A percentile compares a stretch with the other conserved stretches of the same genome.
Evolutionary conservation across 2,888 invertebrate species (phyloP).

Genomic region (Acrobasis repandana): DNA sequence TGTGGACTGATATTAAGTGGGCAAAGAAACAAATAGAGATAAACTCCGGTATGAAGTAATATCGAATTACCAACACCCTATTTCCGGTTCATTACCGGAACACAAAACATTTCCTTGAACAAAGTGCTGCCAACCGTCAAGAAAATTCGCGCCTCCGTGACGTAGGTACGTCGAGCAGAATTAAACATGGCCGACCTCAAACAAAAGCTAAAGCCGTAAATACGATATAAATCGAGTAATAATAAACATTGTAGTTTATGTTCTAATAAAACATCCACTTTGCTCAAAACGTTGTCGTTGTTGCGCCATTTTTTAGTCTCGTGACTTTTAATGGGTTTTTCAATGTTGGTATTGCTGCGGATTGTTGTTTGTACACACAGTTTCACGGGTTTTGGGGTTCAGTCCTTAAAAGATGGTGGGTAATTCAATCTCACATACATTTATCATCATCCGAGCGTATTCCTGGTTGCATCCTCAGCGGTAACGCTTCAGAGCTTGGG

Average conservation of each 20-base stretch:
- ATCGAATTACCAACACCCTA: too few relatives aligned
- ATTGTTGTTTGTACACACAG: not conserved
- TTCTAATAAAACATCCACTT: conserved; percentile 37
- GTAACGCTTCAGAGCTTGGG: too few relatives aligned
- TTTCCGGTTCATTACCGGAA: too few relatives aligned
- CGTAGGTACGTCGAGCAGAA: conserved; percentile 26
- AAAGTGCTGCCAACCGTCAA: not conserved
- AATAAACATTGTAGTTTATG: conserved; percentile 42
- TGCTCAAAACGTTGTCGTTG: conserved; percentile 33
- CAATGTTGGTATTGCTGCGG: conserved; percentile 8
- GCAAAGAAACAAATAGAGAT: too few relatives aligned
- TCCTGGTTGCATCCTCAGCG: too few relatives aligned
- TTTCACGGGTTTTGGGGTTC: not conserved
- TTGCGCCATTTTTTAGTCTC: conserved; percentile 11
- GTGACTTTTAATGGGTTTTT: conserved; percentile 11
- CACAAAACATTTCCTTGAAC: not conserved
- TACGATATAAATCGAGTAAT: conserved; percentile 33
- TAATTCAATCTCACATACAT: too few relatives aligned
- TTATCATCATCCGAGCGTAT: too few relatives aligned
- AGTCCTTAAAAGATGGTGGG: too few relatives aligned
- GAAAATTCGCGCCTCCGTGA: not conserved
- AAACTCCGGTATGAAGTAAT: too few relatives aligned
- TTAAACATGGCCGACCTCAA: conserved; percentile 34
- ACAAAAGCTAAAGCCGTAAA: conserved; percentile 35
- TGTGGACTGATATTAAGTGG: too few relatives aligned